Base-by-base conservation (phyloP, 2,797 vertebrate species). In the Gambusia yucatana region DNA sequence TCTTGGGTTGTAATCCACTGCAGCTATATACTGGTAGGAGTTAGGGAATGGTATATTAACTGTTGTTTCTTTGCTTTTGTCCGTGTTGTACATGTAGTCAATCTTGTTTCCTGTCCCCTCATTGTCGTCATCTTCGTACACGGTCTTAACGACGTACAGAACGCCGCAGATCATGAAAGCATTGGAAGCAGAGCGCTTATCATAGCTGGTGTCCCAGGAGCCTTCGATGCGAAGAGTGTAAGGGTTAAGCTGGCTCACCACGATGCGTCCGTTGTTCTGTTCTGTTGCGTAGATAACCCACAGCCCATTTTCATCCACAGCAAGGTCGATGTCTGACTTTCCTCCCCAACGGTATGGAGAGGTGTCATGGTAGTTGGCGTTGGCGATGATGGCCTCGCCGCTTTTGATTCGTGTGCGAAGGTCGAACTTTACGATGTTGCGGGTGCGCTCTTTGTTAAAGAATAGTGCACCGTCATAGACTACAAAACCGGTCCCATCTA, bases 1-100 rank as follows among this genome's bases (percentile, higher is more conserved):
- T 84, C 98, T 94, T 13, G 98, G 98, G 91, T 99, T 99, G 95
- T 99, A 99, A 98, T 99, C 98, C 97, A 99, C 98, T 79, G 98
- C 98, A 52, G 98, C 98, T 65, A 99, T 98, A 92, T 99, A 99
- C 92, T 99, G 98, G 93, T 99, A 99, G 28, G 98, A 99, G 85
- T 99, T 99, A 39, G 98, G 98, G 87, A 99, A 99, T 0, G 97
- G 96, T 61, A 99, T 97, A 91, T 97, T 97, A 61, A 98, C 95
- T 76, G 95, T 92, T 65, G 96, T 97, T 92, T 99, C 98, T 79
- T 97, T 98, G 92, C 96, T 97, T 90, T 98, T 97, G 77, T 99
- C 97, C 0, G 98, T 99, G 92, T 97, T 98, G 91, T 99, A 99
- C 92, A 99, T 97, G 86, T 99, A 99, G 94, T 99, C 98, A 71